Evolutionary conservation across 2,888 invertebrate genomes (phyloP).

Genomic region (Plebejus argus): DNA sequence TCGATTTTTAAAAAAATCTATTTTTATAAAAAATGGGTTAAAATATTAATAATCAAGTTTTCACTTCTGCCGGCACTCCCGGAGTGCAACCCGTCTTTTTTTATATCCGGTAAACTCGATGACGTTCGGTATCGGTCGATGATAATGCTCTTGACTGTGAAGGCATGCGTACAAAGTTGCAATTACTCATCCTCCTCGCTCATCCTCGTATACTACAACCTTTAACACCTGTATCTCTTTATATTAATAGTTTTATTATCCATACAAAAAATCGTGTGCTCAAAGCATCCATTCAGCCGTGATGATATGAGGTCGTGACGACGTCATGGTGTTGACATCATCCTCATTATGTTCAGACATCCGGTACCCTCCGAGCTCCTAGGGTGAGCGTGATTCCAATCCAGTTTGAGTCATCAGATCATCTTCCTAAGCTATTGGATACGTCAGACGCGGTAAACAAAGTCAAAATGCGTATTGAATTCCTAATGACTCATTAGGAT

Average conservation of each 20-base stretch:
- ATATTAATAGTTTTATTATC: constrained; percentile 25
- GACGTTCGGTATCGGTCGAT: not conserved
- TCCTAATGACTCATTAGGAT: constrained; percentile 27
- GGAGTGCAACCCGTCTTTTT: no score
- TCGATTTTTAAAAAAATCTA: no score
- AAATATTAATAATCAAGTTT: no score
- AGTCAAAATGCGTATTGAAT: constrained; percentile 16
- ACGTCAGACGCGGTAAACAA: constrained; percentile 20
- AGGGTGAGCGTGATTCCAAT: constrained; percentile 18
- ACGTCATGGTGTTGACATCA: constrained; percentile 74
- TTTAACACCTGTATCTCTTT: constrained; percentile 8
- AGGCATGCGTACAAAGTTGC: not conserved
- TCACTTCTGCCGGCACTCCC: no score
- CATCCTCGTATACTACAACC: constrained; percentile 19
- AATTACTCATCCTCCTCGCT: not conserved
- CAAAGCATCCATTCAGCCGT: constrained; percentile 37
- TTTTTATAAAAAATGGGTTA: no score
- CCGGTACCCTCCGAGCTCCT: constrained; percentile 55
- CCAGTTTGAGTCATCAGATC: not conserved
- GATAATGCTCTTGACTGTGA: not conserved
- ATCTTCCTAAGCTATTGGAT: no score
- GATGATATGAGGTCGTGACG: constrained; percentile 46
- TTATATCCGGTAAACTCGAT: not conserved
- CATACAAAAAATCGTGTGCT: constrained; percentile 36
- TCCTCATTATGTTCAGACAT: constrained; percentile 58